These are phyloP conservation scores for Scaptomyza polygonia DNA, from an alignment of 2,888 invertebrate species.

Conservation along the genomic window DNA sequence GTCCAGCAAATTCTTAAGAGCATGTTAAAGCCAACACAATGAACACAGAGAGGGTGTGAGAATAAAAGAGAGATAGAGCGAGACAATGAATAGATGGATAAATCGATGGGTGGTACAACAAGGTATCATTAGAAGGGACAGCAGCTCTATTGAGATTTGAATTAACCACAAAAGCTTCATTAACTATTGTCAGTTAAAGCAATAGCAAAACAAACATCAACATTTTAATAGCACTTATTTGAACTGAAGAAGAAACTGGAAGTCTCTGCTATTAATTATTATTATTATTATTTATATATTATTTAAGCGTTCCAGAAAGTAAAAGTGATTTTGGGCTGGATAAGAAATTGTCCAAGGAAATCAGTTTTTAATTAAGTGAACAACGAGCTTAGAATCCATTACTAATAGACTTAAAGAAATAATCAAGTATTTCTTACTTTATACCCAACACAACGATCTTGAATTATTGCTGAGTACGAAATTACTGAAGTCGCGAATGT, in stretches of 20 bases:
- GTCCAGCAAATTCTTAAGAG: constrained; percentile 17
- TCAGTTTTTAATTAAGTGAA: not conserved
- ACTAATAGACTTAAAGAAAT: too few relatives aligned
- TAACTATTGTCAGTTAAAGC: not conserved
- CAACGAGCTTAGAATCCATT: not conserved
- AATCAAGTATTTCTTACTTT: too few relatives aligned
- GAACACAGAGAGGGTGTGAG: not conserved
- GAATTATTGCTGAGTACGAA: too few relatives aligned
- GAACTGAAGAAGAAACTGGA: not conserved
- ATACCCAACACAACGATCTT: too few relatives aligned
- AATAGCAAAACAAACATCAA: not conserved
- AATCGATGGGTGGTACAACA: not conserved
- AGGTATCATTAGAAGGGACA: not conserved
- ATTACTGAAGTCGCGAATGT: too few relatives aligned
- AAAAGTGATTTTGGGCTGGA: not conserved
- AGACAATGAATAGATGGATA: not conserved
- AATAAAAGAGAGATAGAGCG: not conserved
- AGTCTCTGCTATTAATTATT: not conserved
- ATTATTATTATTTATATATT: too few relatives aligned
- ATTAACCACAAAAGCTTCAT: not conserved
- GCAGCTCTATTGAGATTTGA: not conserved
- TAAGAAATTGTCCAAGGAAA: too few relatives aligned
- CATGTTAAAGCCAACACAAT: constrained; percentile 9
- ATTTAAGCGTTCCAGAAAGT: not conserved
- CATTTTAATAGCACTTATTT: not conserved